These are phyloP conservation scores for Brenthis daphne DNA, from an alignment of 2,888 invertebrate genomes.

Conservation along the genomic window DNA sequence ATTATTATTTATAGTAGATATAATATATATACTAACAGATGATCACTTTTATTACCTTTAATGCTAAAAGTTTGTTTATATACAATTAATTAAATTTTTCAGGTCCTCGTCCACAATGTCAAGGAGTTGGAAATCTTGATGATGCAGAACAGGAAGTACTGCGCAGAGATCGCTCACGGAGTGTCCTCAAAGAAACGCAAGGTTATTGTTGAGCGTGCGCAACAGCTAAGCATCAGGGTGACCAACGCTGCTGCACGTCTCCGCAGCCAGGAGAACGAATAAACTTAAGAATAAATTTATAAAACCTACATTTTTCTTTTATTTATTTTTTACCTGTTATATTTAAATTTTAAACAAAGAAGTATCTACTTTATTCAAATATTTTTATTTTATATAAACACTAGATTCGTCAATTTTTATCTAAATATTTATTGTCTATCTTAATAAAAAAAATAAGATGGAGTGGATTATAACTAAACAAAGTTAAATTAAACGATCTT, in stretches of 20 bases:
- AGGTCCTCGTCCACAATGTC: constrained; percentile 79
- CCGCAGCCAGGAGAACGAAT: constrained; percentile 99
- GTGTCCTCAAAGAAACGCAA: constrained; percentile 99
- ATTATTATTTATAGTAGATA: no score
- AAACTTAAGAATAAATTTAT: constrained; percentile 71
- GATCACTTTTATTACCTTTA: no score
- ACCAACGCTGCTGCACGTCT: constrained; percentile 98
- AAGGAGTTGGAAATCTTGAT: constrained; percentile 98
- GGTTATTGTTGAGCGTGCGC: constrained; percentile 97
- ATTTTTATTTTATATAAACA: no score
- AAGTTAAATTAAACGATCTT: no score
- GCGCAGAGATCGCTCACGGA: constrained; percentile 98
- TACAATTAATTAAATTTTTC: constrained; percentile 16
- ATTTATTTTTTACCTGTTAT: constrained; percentile 1
- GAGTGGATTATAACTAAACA: no score
- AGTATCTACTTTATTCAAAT: no score
- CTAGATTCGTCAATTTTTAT: no score
- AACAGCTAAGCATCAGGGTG: constrained; percentile 96
- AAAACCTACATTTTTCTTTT: constrained; percentile 32
- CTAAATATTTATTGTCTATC: no score
- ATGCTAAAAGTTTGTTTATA: no score
- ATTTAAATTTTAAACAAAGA: no score
- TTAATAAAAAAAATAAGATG: no score
- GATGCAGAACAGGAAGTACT: constrained; percentile 99
- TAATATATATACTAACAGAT: no score